These are phyloP conservation scores for Prinia subflava DNA, from an alignment of 2,113 vertebrate genomes.

Conservation along the genomic window DNA sequence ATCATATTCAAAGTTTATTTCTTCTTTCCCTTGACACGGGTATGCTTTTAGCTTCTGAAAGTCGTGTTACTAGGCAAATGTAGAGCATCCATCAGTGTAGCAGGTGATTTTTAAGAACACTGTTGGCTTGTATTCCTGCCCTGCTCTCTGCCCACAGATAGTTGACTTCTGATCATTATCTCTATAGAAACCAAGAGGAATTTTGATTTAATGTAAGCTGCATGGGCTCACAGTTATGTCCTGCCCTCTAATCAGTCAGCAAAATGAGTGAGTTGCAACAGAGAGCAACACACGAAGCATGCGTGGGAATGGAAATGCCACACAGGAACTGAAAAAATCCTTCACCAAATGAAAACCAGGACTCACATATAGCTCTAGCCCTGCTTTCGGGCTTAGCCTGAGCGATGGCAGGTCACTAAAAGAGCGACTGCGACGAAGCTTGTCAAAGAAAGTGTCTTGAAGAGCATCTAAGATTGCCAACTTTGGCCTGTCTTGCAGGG, in stretches of 20 bases:
- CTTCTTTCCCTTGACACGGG: neutral
- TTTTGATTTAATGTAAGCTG: neutral
- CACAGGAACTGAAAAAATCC: neutral
- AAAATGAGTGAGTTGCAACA: constrained; percentile 4
- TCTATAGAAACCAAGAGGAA: neutral
- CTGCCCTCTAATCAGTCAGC: constrained; percentile 25
- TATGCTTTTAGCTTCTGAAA: neutral
- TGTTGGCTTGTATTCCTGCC: neutral
- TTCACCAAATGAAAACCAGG: constrained; percentile 41
- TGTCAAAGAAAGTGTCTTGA: constrained; percentile 91
- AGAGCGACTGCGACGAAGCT: constrained; percentile 90
- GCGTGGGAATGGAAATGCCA: constrained; percentile 2
- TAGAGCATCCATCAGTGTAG: neutral
- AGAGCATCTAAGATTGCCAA: constrained; percentile 90
- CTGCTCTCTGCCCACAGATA: neutral
- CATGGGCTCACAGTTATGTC: neutral
- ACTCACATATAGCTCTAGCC: constrained; percentile 96
- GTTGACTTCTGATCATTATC: neutral
- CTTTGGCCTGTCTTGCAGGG: constrained; percentile 81
- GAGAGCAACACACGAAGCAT: neutral
- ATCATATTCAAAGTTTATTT: neutral
- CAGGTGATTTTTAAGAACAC: neutral
- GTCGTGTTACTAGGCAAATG: neutral
- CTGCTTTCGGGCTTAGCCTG: constrained; percentile 87
- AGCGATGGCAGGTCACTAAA: constrained; percentile 94